Evolutionary conservation across 2,797 vertebrate genomes (phyloP), one percentile per base, ranked within the genome.

Genomic region (Lophius americanus): DNA sequence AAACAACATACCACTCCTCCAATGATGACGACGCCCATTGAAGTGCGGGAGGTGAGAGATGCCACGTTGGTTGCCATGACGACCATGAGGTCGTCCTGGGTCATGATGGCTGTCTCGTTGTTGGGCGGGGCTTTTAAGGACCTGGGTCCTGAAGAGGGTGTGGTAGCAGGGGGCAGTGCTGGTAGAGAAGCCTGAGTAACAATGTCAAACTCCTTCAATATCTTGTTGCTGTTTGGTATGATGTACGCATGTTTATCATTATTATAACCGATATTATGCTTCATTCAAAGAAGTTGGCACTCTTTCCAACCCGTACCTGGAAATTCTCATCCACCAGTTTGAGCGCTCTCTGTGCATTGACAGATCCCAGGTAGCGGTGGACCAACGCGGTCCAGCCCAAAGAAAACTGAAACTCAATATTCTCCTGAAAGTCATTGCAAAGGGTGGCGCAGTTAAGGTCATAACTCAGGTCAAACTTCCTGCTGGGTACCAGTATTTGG

Each of bases 371-470:
- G 77, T 94, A 99, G 54, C 97, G 96, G 83, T 94, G 95, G 23
- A 96, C 96, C 36, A 99, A 92, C 0, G 95, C 82, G 1, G 93
- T 86, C 96, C 95, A 98, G 64, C 98, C 98, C 89, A 98, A 76
- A 6, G 97, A 97, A 77, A 99, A 99, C 76, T 87, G 96, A 87
- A 99, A 99, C 66, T 95, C 92, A 1, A 99, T 97, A 86, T 98
- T 95, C 84, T 99, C 98, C 86, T 98, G 97, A 91, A 99, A 99
- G 93, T 98, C 95, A 0, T 89, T 94, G 88, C 98, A 99, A 32
- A 99, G 89, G 7, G 93, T 94, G 36, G 96, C 93, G 65, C 96
- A 99, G 90, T 99, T 99, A 0, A 99, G 90, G 81, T 98, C 96
- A 13, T 99, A 99, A 86, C 95, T 98, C 43, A 99, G 95, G 90